Evolutionary conservation across 2,113 vertebrate genomes (phyloP).

Genomic region (western clawed frog (Xenopus tropicalis)): UCB_Xtro_10.0 CM004448.2:84221501-84222000

Average conservation of each 20-base stretch:
- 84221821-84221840: constrained; percentile 31
- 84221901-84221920: constrained; percentile 32
- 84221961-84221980: too few relatives aligned
- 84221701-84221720: constrained; percentile 14
- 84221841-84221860: constrained; percentile 31
- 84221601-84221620: constrained; percentile 25
- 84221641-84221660: constrained; percentile 21
- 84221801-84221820: constrained; percentile 34
- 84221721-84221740: constrained; percentile 17
- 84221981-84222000: too few relatives aligned
- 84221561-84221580: neutral
- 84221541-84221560: too few relatives aligned
- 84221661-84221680: constrained; percentile 33
- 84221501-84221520: too few relatives aligned
- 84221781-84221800: constrained; percentile 21
- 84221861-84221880: constrained; percentile 30
- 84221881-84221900: constrained; percentile 36
- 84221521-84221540: too few relatives aligned
- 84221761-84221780: constrained; percentile 32
- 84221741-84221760: constrained; percentile 38
- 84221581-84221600: constrained; percentile 1
- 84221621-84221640: constrained; percentile 7
- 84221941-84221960: constrained; percentile 4
- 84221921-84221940: constrained; percentile 37
- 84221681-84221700: constrained; percentile 13